Base-by-base conservation (phyloP, 2,888 invertebrate species). In the Tetragonula carbonaria region DNA sequence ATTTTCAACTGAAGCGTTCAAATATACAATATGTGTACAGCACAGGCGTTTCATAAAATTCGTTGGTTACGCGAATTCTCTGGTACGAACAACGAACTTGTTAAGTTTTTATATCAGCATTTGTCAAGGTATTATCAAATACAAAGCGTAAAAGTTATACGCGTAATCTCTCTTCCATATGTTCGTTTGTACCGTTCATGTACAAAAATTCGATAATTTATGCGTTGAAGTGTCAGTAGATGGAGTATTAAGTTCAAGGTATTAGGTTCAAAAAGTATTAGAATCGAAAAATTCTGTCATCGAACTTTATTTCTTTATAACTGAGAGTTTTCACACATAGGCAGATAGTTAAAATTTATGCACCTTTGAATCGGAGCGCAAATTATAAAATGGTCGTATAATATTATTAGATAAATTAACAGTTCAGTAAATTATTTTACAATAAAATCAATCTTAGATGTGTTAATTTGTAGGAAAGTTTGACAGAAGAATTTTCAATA, bases 301-400 rank as follows among this genome's bases (percentile, higher is more conserved):
- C 2, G 57, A 5, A 14, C 2, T n/a, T 59, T 59, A 14, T 59
- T 59, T 59, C 5, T 59, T n/a, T 59, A n/a, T n/a, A 59, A n/a
- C 2, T 13, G 2, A 5, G 5, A n/a, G 2, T 59, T 13, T 2
- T 14, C 0, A 5, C 5, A 14, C 14, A 14, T 5, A 13, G 11
- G 14, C n/a, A n/a, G n/a, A 5, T 14, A 5, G 5, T n/a, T n/a
- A n/a, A n/a, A 5, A 59, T n/a, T 14, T 14, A n/a, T 14, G 57
- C 2, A 2, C 14, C 2, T 59, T n/a, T 5, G 14, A 14, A 59
- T 59, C n/a, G 14, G 5, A 5, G 5, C 14, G 2, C 5, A 59
- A n/a, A 59, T 59, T 14, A 59, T n/a, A 59, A n/a, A n/a, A n/a
- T n/a, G 57, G n/a, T 13, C 21, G 13, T n/a, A n/a, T 4, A 5